Conservation (phyloP, 2,113 vertebrate species). For the Aegithalos caudatus region DNA sequence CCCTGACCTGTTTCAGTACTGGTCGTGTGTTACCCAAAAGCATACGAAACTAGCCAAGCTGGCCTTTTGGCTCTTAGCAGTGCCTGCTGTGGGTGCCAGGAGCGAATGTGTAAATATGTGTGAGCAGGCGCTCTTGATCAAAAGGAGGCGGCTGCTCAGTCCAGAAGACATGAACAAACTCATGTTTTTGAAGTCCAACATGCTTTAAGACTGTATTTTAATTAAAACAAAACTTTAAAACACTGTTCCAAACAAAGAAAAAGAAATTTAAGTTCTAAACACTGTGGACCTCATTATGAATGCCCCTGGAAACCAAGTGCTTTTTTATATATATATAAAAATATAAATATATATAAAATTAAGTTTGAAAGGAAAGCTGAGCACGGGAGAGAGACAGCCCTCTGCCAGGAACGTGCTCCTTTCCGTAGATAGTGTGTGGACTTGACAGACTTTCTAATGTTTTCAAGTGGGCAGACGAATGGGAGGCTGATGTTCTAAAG, state of each 20-base stretch:
- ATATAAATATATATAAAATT: constrained; percentile 65
- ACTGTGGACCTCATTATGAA: constrained; percentile 84
- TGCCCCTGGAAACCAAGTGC: constrained; percentile 80
- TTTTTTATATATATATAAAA: constrained; percentile 73
- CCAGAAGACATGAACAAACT: constrained; percentile 99
- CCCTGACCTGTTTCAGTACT: constrained; percentile 96
- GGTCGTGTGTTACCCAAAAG: constrained; percentile 92
- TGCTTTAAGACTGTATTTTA: constrained; percentile 82
- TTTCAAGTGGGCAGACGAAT: constrained; percentile 75
- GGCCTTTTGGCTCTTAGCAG: constrained; percentile 95
- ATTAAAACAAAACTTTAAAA: constrained; percentile 71
- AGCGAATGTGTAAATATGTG: constrained; percentile 91
- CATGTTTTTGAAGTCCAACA: constrained; percentile 98
- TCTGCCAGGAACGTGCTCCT: constrained; percentile 63
- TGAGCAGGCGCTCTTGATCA: constrained; percentile 92
- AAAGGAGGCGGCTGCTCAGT: constrained; percentile 89
- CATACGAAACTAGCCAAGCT: constrained; percentile 91
- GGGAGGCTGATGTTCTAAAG: constrained; percentile 66
- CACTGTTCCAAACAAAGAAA: constrained; percentile 81
- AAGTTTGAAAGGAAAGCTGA: constrained; percentile 70
- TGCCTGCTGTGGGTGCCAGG: constrained; percentile 91
- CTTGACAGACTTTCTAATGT: constrained; percentile 61
- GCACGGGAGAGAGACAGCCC: constrained; percentile 56
- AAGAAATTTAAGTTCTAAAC: constrained; percentile 82
- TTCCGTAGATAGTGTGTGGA: constrained; percentile 66